These are phyloP conservation scores for Sinocyclocheilus maitianheensis DNA, from an alignment of 2,113 vertebrate genomes.

Conservation along the genomic window DNA sequence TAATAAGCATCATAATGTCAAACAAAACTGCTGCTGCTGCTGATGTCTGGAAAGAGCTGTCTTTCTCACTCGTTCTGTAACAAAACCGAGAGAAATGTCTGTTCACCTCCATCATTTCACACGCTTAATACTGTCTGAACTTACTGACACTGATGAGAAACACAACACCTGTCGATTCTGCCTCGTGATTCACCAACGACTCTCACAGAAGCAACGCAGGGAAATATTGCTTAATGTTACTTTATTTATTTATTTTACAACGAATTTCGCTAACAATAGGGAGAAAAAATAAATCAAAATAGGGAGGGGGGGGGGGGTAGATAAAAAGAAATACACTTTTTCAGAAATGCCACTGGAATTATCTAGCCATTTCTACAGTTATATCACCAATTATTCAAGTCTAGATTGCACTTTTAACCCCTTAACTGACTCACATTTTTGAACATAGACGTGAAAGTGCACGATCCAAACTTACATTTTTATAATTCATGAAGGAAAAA, in stretches of 20 bases:
- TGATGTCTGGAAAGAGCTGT: conserved; percentile 14
- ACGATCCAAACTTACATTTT: too few species aligned
- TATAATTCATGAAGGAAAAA: too few species aligned
- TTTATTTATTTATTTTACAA: background rate
- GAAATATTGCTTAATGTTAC: background rate
- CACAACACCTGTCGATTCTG: background rate
- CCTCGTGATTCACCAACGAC: background rate
- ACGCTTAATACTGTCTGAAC: conserved; percentile 59
- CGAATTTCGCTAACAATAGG: too few species aligned
- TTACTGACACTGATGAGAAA: conserved; percentile 68
- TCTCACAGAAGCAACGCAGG: background rate
- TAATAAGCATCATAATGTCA: conserved; percentile 47
- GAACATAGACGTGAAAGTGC: too few species aligned
- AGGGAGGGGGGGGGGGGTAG: too few species aligned
- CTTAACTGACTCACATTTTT: too few species aligned
- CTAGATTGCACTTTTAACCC: too few species aligned
- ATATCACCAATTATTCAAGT: too few species aligned
- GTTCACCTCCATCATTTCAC: conserved; percentile 28
- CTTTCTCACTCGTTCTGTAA: conserved; percentile 16
- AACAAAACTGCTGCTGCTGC: background rate
- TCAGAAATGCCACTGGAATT: background rate
- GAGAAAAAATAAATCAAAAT: too few species aligned
- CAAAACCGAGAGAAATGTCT: conserved; percentile 3
- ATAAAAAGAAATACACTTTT: background rate
- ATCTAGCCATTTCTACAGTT: too few species aligned